These are phyloP conservation scores for Orthosia gothica DNA, from an alignment of 2,888 invertebrate genomes.

Conservation along the genomic window DNA sequence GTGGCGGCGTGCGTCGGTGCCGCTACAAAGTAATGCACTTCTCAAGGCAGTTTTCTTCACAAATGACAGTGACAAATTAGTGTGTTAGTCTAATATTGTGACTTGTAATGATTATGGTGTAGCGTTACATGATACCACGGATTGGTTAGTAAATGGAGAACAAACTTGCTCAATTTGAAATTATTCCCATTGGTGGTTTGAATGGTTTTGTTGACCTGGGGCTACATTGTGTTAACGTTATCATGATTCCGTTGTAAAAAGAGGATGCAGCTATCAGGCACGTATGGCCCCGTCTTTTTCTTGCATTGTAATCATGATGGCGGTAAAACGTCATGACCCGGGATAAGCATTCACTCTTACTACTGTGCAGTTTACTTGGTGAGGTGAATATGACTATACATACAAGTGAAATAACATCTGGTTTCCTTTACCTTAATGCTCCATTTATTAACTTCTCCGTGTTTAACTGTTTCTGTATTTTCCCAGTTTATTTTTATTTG, in stretches of 20 bases:
- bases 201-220: no score
- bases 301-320: no score
- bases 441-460: slow-evolving; percentile 26
- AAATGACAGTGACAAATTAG: neutral
- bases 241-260: no score
- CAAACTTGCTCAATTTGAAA: neutral
- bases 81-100: slow-evolving; percentile 19
- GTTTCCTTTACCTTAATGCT: neutral
- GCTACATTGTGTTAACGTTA: no score
- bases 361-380: no score
- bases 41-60: neutral
- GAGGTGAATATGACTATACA: no score
- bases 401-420: neutral
- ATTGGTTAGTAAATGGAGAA: slow-evolving; percentile 25
- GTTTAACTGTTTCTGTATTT: neutral
- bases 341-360: no score
- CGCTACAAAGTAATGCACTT: no score
- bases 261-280: no score
- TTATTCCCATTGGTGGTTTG: neutral
- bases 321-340: no score
- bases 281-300: no score
- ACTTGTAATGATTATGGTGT: slow-evolving; percentile 16
- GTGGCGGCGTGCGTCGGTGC: no score
- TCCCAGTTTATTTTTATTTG: neutral
- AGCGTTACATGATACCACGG: slow-evolving; percentile 4